Base-by-base conservation (phyloP, 2,113 vertebrate genomes). In the Callipepla squamata region DNA sequence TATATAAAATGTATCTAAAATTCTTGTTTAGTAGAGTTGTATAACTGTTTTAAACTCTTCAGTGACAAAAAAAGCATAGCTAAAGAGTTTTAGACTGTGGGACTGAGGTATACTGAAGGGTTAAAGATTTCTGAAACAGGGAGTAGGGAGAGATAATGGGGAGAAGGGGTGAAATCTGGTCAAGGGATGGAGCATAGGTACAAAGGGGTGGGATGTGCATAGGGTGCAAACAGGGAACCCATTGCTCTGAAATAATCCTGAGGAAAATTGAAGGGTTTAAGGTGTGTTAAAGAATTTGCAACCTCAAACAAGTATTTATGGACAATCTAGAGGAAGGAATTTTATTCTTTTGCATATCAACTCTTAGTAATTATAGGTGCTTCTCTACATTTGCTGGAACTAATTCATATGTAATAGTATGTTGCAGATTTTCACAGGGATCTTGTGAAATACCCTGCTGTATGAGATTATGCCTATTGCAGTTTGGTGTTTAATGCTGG, bases 401-500 rank as follows among this genome's bases (percentile, higher is more conserved):
- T 50, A 48, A 57, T 86, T 91, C 9, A 32, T 65, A 25, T 9
- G 7, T 80, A 90, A 90, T 89, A 21, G 48, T 40, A 87, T 8
- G 2, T 77, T 94, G 62, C 58, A 91, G 61, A 88, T 30, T 93
- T 94, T 95, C 90, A 88, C 73, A 81, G 28, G 36, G 69, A 53
- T 90, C 61, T 96, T 95, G 30, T 78, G 87, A 95, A 95, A 85
- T 63, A 67, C 19, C 8, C 14, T 34, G 2, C 28, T 45, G 55
- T 83, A 68, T 65, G 9, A 1, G 11, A 68, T 92, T 57, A 58
- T 79, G n/a, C 15, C 2, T 53, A 8, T 68, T 89, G 44, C 44
- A 84, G 80, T 13, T 51, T n/a, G 59, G 18, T 22, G 36, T 88
- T 93, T 85, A 88, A 65, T 36, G 51, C 21, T 86, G 85, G 23